A percentile compares a stretch with the other conserved stretches of the same genome.
phyloP scores from a whole-genome alignment of 2,113 vertebrate genomes.

The Cynocephalus volans region DNA sequence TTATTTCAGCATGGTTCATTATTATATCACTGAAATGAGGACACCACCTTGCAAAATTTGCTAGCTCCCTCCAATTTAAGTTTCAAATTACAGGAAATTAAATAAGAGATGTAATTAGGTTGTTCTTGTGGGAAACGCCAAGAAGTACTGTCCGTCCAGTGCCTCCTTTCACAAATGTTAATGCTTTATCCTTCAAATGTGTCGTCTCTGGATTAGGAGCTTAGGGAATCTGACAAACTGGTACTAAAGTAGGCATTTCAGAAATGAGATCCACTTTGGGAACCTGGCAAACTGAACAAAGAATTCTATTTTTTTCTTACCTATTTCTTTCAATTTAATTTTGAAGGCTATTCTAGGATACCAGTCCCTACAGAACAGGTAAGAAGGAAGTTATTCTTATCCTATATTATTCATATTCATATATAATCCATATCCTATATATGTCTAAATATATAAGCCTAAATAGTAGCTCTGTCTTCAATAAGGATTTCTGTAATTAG shows the following conservation, averaged over 20 bases:
- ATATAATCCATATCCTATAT: too few relatives aligned
- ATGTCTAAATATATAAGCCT: not conserved
- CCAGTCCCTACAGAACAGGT: not conserved
- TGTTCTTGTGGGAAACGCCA: conserved; percentile 44
- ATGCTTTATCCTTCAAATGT: not conserved
- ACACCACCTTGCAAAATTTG: conserved; percentile 41
- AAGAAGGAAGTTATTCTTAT: conserved; percentile 43
- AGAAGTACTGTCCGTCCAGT: not conserved
- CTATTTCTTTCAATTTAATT: conserved; percentile 29
- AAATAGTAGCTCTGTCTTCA: not conserved
- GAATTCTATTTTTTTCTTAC: conserved; percentile 38
- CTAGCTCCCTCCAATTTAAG: conserved; percentile 49
- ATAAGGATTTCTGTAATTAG: conserved; percentile 13
- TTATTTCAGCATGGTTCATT: conserved; percentile 58
- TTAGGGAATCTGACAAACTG: not conserved
- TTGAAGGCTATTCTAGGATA: conserved; percentile 3
- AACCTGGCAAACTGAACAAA: not conserved
- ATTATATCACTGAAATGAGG: conserved; percentile 56
- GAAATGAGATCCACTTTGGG: not conserved
- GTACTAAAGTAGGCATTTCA: not conserved
- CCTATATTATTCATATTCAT: too few relatives aligned
- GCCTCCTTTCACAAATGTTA: not conserved
- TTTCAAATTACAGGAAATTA: conserved; percentile 62
- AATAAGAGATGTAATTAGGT: conserved; percentile 51
- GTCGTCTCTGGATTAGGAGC: not conserved